Evolutionary conservation across 2,113 vertebrate genomes (phyloP), one percentile per base, ranked within the genome.

Genomic region (Microcebus griseorufus): DNA sequence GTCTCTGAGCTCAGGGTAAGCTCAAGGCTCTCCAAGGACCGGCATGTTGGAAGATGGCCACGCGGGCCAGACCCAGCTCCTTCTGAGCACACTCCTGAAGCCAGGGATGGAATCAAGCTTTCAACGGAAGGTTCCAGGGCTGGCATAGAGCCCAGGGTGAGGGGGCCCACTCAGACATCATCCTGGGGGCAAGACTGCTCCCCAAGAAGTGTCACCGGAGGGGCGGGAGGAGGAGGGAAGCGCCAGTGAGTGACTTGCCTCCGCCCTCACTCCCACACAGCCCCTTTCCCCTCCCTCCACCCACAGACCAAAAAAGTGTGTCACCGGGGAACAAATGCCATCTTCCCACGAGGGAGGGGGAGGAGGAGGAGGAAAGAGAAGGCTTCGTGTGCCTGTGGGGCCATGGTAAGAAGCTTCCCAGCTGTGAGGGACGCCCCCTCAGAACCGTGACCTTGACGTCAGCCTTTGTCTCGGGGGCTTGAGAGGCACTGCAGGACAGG

Each of bases 261-360:
- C 97, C 93, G 14, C 93, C 39, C 80, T 86, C 37, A 94, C 27
- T 96, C 97, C 97, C 92, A 96, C 91, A 84, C 0, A 32, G 70
- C 67, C 96, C 83, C 81, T 65, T 16, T 90, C 73, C 95, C 98
- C 72, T 53, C 90, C 42, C 94, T 97, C 88, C 90, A 25, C 79
- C 93, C 85, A 97, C 98, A 97, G 80, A 69, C 82, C 73, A 75
- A 62, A 67, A 94, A 97, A 97, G 90, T 88, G 34, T 97, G 97
- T 98, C 97, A 85, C 58, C 32, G 6, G 42, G 79, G 94, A 97
- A 96, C 96, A 98, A 96, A 95, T 64, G 55, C 85, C n/a, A 51
- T 83, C 96, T 92, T 87, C 94, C 91, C 8, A 9, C 42, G 67
- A 90, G 73, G 90, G 60, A 89, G 84, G 75, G 67, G 84, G 80